Evolutionary conservation across 2,113 vertebrate species (phyloP).

Genomic region (Crotalus horridus): DNA sequence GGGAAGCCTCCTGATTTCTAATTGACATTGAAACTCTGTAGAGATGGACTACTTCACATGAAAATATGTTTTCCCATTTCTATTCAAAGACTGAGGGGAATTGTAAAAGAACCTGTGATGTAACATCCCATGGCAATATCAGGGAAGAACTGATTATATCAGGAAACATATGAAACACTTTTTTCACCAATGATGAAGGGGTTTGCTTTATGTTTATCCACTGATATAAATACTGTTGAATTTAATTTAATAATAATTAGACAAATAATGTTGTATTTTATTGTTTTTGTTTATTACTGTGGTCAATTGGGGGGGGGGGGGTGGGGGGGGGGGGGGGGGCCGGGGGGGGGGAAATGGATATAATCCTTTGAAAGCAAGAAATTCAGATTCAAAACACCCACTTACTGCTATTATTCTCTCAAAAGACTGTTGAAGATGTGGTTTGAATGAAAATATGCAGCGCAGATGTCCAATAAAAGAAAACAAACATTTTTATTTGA

Average conservation of each 20-base stretch:
- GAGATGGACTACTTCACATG: neutral
- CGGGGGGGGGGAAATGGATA: too few species aligned
- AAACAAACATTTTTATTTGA: slow-evolving; percentile 18
- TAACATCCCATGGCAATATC: neutral
- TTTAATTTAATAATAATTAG: slow-evolving; percentile 12
- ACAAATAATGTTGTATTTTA: neutral
- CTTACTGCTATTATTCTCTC: slow-evolving; percentile 44
- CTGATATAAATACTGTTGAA: neutral
- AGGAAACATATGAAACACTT: neutral
- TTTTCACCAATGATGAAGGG: neutral
- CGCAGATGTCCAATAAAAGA: slow-evolving; percentile 25
- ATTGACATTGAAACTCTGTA: neutral
- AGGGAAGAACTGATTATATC: neutral
- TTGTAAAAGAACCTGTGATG: neutral
- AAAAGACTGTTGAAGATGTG: slow-evolving; percentile 38
- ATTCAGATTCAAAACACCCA: slow-evolving; percentile 29
- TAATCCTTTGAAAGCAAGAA: slow-evolving; percentile 49
- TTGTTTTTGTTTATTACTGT: neutral
- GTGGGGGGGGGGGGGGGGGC: too few species aligned
- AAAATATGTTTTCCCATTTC: neutral
- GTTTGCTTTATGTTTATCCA: neutral
- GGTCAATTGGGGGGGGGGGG: too few species aligned
- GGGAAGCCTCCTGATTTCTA: neutral
- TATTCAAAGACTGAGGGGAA: neutral
- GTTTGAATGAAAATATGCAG: slow-evolving; percentile 40